Conservation (phyloP, 2,797 vertebrate species). For the Diceros bicornis region DNA sequence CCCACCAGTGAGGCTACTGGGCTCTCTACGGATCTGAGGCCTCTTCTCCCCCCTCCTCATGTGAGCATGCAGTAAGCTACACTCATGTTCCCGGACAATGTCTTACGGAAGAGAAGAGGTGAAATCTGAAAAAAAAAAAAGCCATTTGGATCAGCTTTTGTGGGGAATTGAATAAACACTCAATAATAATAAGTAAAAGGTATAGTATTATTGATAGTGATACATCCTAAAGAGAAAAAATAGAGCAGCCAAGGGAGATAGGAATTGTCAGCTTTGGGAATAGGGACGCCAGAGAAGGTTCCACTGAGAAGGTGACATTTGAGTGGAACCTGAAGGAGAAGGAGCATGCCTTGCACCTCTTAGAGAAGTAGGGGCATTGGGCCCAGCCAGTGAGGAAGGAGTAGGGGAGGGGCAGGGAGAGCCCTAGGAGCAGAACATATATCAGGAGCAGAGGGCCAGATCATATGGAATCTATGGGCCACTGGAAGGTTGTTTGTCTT, state of each 20-base stretch:
- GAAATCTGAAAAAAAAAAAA: neutral
- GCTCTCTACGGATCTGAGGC: neutral
- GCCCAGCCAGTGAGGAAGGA: neutral
- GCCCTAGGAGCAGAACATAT: fast-evolving
- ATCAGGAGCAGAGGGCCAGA: neutral
- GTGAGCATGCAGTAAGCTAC: neutral
- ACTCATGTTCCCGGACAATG: neutral
- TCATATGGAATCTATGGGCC: neutral
- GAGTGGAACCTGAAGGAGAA: neutral
- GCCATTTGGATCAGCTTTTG: neutral
- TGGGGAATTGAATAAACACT: neutral
- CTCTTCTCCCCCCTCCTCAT: neutral
- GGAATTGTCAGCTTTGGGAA: neutral
- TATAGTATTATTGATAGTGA: neutral
- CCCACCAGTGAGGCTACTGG: neutral
- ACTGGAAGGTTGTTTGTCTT: neutral
- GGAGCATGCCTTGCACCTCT: fast-evolving
- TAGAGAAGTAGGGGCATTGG: neutral
- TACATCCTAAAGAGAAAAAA: neutral
- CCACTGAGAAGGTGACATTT: neutral
- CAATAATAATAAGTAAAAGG: neutral
- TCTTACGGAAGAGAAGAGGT: neutral
- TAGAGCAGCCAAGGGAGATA: neutral
- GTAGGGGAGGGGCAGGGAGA: too few relatives aligned
- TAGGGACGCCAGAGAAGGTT: neutral